phyloP scores from a whole-genome alignment of 2,113 vertebrate genomes.

The Cervus canadensis region DNA sequence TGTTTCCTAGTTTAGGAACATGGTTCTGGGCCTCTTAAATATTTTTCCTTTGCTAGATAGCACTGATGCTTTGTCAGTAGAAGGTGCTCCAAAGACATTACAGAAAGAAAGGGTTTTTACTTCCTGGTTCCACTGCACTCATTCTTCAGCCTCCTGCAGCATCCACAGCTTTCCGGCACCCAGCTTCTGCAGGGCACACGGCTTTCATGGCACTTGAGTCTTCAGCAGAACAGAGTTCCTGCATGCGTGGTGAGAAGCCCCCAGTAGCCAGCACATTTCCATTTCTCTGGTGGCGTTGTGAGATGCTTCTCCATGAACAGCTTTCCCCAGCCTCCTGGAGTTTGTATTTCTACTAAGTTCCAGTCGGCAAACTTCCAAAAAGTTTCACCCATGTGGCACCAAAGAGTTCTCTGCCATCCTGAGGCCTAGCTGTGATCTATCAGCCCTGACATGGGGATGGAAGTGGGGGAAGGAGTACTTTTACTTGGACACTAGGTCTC shows the following conservation, averaged over 20 bases:
- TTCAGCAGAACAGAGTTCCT: neutral
- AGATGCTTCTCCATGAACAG: neutral
- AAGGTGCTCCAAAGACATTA: neutral
- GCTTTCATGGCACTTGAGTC: neutral
- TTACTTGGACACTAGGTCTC: neutral
- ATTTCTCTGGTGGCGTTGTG: neutral
- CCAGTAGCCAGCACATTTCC: neutral
- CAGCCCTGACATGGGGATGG: neutral
- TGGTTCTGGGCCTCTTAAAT: neutral
- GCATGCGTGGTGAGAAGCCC: neutral
- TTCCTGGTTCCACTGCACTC: neutral
- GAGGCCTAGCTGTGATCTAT: neutral
- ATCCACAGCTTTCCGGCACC: too few species aligned
- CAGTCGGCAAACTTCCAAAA: neutral
- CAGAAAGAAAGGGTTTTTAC: neutral
- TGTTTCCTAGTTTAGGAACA: neutral
- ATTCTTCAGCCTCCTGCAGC: neutral
- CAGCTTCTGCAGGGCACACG: rapidly evolving
- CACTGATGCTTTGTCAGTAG: neutral
- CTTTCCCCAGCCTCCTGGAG: neutral
- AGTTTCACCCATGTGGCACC: neutral
- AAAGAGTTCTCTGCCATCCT: neutral
- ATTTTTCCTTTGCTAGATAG: neutral
- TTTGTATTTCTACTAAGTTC: neutral
- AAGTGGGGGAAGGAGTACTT: neutral